Conservation (phyloP, 2,797 vertebrate species). For the Phoeniculus purpureus region DNA sequence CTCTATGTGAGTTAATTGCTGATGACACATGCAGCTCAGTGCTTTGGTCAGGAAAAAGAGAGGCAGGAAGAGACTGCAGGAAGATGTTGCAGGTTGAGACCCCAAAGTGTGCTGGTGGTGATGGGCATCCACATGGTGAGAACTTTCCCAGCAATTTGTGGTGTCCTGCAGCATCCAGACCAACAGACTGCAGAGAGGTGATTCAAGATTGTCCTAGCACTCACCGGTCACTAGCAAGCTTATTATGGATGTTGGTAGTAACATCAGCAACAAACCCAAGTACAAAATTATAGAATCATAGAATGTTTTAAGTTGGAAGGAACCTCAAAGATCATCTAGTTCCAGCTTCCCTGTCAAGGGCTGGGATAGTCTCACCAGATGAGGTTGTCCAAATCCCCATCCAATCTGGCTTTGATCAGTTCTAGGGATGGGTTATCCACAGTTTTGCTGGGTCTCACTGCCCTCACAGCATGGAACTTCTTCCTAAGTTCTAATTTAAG, state of each 20-base stretch:
- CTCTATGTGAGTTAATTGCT: background rate
- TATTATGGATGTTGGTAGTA: background rate
- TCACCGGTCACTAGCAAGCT: background rate
- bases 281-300: no score
- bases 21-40: background rate
- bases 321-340: no score
- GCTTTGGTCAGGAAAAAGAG: background rate
- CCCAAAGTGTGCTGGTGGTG: accelerated
- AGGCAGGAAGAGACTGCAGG: background rate
- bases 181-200: background rate
- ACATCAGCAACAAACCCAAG: accelerated
- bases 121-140: background rate
- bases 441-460: no score
- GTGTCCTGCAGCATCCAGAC: background rate
- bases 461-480: no score
- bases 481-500: no score
- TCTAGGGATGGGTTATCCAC: no score
- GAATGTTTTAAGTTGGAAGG: no score
- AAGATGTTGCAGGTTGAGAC: background rate
- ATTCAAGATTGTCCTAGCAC: background rate
- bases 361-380: no score
- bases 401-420: no score
- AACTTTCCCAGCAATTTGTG: background rate
- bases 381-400: no score
- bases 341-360: no score